phyloP scores from a whole-genome alignment of 1,140 invertebrate genomes.

The Brevipalpus yothersi region DNA sequence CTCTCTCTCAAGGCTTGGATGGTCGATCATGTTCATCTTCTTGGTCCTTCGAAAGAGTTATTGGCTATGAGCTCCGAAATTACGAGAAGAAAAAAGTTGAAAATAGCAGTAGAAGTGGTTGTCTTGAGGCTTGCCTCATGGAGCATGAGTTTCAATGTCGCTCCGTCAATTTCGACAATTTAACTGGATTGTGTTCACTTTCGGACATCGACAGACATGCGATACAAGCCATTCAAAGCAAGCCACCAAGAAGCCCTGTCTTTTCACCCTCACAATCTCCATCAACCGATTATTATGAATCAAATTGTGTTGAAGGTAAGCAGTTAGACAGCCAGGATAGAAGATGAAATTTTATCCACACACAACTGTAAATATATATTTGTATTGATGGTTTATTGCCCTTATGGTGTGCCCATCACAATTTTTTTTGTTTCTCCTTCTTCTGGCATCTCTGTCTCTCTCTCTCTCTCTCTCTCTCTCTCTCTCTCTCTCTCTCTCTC shows the following conservation, averaged over 20 bases:
- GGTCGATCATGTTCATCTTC: slow-evolving; percentile 31
- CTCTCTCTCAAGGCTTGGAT: background rate
- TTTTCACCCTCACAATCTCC: slow-evolving; percentile 7
- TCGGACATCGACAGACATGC: slow-evolving; percentile 54
- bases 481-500: too few relatives aligned
- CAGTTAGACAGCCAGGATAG: background rate
- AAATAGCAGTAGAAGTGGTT: slow-evolving; percentile 25
- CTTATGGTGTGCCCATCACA: too few relatives aligned
- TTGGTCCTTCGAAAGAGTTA: slow-evolving; percentile 76
- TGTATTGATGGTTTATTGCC: too few relatives aligned
- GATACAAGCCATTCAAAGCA: background rate
- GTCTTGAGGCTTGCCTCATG: slow-evolving; percentile 58
- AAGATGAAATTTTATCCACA: background rate
- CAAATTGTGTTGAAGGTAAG: slow-evolving; percentile 25
- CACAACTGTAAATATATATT: too few relatives aligned
- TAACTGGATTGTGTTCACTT: slow-evolving; percentile 53
- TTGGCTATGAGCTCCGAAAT: slow-evolving; percentile 26
- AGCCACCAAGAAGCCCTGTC: slow-evolving; percentile 1
- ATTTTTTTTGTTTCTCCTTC: too few relatives aligned
- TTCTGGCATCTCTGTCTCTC: too few relatives aligned
- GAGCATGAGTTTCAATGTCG: slow-evolving; percentile 70
- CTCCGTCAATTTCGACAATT: slow-evolving; percentile 66
- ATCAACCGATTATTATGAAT: slow-evolving; percentile 22
- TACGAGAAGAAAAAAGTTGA: slow-evolving; percentile 30
- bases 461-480: too few relatives aligned